These are phyloP conservation scores for Conopomorpha cramerella DNA, from an alignment of 1,140 invertebrate species.

Conservation along the genomic window DNA sequence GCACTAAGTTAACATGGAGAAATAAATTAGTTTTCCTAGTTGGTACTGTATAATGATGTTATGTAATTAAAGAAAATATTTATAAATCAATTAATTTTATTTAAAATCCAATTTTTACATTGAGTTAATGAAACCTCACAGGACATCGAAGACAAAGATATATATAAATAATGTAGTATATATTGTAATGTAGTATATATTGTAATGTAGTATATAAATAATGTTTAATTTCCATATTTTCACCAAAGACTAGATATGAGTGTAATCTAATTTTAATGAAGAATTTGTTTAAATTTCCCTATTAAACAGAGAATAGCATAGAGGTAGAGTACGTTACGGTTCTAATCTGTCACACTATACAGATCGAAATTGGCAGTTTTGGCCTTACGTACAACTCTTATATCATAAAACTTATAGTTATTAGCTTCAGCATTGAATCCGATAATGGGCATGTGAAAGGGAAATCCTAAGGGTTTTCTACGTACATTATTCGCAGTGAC, in stretches of 20 bases:
- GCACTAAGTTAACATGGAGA: constrained; percentile 23
- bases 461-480: constrained; percentile 33
- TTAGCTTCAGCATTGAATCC: constrained; percentile 12
- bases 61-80: not conserved
- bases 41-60: constrained; percentile 3
- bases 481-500: constrained; percentile 15
- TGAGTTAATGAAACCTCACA: not conserved
- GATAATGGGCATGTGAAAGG: constrained; percentile 26
- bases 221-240: constrained; percentile 18
- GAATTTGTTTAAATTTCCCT: too few relatives aligned
- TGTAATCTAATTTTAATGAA: too few relatives aligned
- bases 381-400: too few relatives aligned
- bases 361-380: too few relatives aligned
- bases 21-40: constrained; percentile 2
- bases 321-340: too few relatives aligned
- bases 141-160: not conserved
- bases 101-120: not conserved
- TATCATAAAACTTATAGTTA: constrained; percentile 42
- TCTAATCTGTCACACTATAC: too few relatives aligned
- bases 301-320: too few relatives aligned
- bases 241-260: constrained; percentile 33
- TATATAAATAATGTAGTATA: not conserved
- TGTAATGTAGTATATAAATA: constrained; percentile 13
- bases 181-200: not conserved
- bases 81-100: not conserved